phyloP scores from a whole-genome alignment of 2,888 invertebrate genomes.

The Cenopis cana region DNA sequence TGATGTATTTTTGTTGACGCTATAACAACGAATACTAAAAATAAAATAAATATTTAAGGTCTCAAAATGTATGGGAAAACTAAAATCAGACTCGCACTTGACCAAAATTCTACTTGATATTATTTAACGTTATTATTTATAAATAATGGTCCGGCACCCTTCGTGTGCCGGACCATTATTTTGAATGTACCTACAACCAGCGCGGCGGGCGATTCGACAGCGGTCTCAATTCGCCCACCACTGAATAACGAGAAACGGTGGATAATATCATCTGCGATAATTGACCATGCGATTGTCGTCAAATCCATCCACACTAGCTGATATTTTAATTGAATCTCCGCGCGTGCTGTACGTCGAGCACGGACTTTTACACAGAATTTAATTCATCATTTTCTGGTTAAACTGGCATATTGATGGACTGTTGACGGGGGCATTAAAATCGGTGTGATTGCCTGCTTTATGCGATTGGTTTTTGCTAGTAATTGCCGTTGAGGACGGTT shows the following conservation, averaged over 20 bases:
- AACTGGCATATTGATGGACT: slow-evolving; percentile 63
- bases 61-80: too few species aligned
- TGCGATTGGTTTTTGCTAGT: slow-evolving; percentile 54
- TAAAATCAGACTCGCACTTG: too few species aligned
- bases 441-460: slow-evolving; percentile 56
- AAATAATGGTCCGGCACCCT: too few species aligned
- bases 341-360: slow-evolving; percentile 55
- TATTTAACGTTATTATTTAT: too few species aligned
- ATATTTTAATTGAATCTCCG: slow-evolving; percentile 66
- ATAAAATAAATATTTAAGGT: too few species aligned
- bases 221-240: not conserved
- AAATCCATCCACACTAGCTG: slow-evolving; percentile 51
- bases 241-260: slow-evolving; percentile 18
- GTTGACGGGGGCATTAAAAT: slow-evolving; percentile 59
- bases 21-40: too few species aligned
- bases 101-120: too few species aligned
- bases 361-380: slow-evolving; percentile 63
- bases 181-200: not conserved
- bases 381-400: slow-evolving; percentile 67
- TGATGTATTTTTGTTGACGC: too few species aligned
- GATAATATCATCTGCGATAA: slow-evolving; percentile 41
- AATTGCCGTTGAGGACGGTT: slow-evolving; percentile 54
- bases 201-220: not conserved
- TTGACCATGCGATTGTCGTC: slow-evolving; percentile 45
- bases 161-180: too few species aligned